A percentile compares a stretch with the other conserved stretches of the same genome.
Evolutionary conservation across 30 jellyfish, hydroid and myxozoan species (phyloP).

Genomic region (Chrysaora quinquecirrha): DNA sequence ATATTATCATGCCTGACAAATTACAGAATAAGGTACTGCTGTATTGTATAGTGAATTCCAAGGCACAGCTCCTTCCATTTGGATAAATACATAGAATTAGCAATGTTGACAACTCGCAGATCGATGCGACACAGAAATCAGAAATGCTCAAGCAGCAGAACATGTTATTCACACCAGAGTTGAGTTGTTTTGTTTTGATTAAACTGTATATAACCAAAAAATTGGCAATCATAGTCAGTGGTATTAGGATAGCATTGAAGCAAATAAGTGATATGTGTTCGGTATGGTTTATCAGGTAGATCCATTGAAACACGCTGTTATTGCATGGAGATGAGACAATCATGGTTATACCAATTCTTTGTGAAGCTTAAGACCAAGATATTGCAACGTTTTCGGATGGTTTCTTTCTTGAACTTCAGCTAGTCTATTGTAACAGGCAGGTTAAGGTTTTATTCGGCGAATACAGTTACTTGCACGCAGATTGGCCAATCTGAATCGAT

Average conservation of each 20-base stretch:
- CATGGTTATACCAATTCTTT: conserved; percentile 5
- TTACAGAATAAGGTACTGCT: conserved; percentile 51
- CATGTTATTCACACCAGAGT: conserved; percentile 44
- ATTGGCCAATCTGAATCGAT: no score
- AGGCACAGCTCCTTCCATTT: conserved; percentile 5
- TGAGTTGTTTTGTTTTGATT: conserved; percentile 25
- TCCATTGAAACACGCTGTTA: conserved; percentile 64
- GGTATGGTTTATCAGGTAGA: neutral
- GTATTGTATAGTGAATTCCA: conserved; percentile 57
- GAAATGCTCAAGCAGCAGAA: conserved; percentile 50
- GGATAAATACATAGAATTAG: conserved; percentile 17
- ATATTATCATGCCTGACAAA: conserved; percentile 54
- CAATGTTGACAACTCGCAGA: conserved; percentile 11
- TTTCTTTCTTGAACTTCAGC: no score
- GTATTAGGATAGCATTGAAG: conserved; percentile 34
- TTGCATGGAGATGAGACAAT: conserved; percentile 47
- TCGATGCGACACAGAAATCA: conserved; percentile 29
- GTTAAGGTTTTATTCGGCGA: no score
- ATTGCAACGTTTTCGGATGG: no score
- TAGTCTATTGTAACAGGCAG: no score
- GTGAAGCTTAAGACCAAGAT: no score
- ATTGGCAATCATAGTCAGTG: conserved; percentile 34
- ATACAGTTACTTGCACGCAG: no score
- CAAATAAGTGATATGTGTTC: conserved; percentile 15
- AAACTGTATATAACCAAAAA: conserved; percentile 21